These are phyloP conservation scores for Turnix velox DNA, from an alignment of 2,113 vertebrate species.

Conservation along the genomic window DNA sequence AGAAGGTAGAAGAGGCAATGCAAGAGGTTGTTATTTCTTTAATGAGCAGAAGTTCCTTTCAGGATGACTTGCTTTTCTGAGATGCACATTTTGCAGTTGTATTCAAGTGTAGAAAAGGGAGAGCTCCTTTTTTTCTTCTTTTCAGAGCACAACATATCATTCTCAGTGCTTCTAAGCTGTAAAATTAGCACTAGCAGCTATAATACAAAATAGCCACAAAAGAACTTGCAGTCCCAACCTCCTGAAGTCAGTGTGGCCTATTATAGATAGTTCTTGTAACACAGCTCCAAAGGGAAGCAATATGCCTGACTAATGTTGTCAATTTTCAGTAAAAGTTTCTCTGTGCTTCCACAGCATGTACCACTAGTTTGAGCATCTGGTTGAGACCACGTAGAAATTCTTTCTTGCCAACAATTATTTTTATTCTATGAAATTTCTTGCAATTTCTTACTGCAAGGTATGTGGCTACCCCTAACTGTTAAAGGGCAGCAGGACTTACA, in stretches of 20 bases:
- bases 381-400: background rate
- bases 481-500: background rate
- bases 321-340: background rate
- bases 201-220: background rate
- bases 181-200: constrained; percentile 11
- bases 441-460: background rate
- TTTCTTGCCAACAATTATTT: background rate
- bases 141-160: background rate
- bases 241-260: background rate
- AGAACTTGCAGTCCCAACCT: background rate
- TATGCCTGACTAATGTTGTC: background rate
- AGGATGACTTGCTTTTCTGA: background rate
- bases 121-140: background rate
- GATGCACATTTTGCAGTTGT: background rate
- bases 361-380: background rate
- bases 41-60: background rate
- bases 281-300: background rate
- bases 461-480: background rate
- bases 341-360: background rate
- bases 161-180: background rate
- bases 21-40: background rate
- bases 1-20: background rate
- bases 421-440: background rate
- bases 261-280: background rate
- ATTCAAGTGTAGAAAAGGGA: background rate